Base-by-base conservation (phyloP, 2,113 vertebrate species). In the Malurus alboscapulatus region DNA sequence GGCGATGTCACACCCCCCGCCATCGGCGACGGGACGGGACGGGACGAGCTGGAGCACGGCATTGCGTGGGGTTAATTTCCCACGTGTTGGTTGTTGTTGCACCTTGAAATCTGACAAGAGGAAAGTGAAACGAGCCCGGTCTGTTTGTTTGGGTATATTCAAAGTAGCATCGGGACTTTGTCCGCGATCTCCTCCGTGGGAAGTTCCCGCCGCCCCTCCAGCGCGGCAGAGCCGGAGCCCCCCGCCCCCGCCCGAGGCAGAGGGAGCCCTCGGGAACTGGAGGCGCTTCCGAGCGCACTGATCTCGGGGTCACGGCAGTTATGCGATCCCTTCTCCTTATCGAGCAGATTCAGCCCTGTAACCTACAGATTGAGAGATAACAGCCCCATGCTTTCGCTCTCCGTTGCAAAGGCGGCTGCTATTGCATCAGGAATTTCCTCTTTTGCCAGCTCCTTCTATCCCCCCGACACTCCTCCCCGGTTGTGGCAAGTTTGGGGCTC, bases 301-400 rank as follows among this genome's bases (percentile, higher is more conserved):
- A 77, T 93, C 76, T 22, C 48, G 63, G 45, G 90, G 82, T 91
- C 91, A 92, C 57, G 74, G 84, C 90, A 75, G 54, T 68, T 85
- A 82, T 5, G 67, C 65, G 68, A 91, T 81, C 79, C 63, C 71
- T 76, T 71, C 78, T 29, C 87, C 54, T 85, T n/a, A 92, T 40
- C 72, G n/a, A 71, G 67, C 45, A 83, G 76, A 66, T 79, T 65
- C 83, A 83, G 83, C 86, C 81, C 77, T 14, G 87, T 78, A 90
- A 81, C 84, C 87, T 63, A 80, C 51, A 48, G 57, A 92, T 25
- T 2, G n/a, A 44, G 58, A 50, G 92, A 53, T 62, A 86, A 77
- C 74, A 63, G 44, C 69, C 90, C 73, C 81, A 19, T 9, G 63
- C 74, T 85, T 74, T 81, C 38, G 7, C n/a, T 58, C 69, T 66